These are phyloP conservation scores for Matsumurasca onukii DNA, from an alignment of 1,140 invertebrate genomes.

Conservation along the genomic window DNA sequence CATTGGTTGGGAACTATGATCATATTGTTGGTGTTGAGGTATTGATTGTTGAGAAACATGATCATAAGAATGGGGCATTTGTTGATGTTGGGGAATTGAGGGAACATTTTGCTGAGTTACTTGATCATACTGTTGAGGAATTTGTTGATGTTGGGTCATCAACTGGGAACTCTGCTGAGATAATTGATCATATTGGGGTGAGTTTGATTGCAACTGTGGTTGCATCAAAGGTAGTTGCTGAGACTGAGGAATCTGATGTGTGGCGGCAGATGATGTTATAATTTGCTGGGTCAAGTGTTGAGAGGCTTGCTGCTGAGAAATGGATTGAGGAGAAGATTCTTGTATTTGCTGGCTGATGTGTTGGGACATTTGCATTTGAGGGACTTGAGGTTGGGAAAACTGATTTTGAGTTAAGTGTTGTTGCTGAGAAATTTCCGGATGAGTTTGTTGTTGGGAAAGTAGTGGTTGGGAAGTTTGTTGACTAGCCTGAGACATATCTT, in stretches of 20 bases:
- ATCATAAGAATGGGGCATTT: slow-evolving; percentile 30
- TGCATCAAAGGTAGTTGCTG: no score
- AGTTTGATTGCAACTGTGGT: slow-evolving; percentile 29
- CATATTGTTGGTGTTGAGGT: slow-evolving; percentile 31
- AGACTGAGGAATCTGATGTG: no score
- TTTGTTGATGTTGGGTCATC: slow-evolving; percentile 26
- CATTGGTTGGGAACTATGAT: slow-evolving; percentile 29
- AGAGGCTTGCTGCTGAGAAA: slow-evolving; percentile 36
- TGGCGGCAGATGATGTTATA: no score
- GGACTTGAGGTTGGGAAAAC: slow-evolving; percentile 18
- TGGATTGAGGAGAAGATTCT: slow-evolving; percentile 26
- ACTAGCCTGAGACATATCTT: slow-evolving; percentile 24
- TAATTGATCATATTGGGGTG: slow-evolving; percentile 35
- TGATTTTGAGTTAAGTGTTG: slow-evolving; percentile 38
- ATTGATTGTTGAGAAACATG: slow-evolving; percentile 35
- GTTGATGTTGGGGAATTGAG: slow-evolving; percentile 21
- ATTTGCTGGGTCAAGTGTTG: no score
- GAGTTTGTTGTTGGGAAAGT: slow-evolving; percentile 13
- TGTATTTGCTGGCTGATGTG: neutral
- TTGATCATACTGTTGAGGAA: no score
- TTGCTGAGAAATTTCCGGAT: slow-evolving; percentile 36
- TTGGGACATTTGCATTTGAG: neutral
- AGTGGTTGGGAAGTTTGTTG: slow-evolving; percentile 28
- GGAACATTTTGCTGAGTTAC: no score
- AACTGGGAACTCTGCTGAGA: slow-evolving; percentile 17